These are phyloP conservation scores for Montifringilla adamsi DNA, from an alignment of 2,113 vertebrate genomes.

Conservation along the genomic window DNA sequence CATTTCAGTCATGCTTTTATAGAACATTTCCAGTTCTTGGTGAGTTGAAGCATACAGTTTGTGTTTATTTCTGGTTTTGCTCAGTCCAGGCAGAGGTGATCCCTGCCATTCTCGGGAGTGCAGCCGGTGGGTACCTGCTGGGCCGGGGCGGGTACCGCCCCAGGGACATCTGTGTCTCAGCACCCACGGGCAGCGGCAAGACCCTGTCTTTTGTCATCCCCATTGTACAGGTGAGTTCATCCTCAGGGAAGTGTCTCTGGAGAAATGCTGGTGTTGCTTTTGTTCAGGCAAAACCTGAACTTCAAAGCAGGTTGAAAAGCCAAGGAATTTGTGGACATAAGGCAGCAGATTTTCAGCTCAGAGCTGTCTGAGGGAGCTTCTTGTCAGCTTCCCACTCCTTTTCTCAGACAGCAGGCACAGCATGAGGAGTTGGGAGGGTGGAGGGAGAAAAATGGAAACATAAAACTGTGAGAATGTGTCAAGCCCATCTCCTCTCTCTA, in stretches of 20 bases:
- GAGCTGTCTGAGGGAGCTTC: not conserved
- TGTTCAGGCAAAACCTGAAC: not conserved
- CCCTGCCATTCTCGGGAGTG: constrained; percentile 83
- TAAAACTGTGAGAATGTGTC: not conserved
- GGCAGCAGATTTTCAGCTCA: not conserved
- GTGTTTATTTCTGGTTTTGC: not conserved
- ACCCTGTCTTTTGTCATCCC: constrained; percentile 92
- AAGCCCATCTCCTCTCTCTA: not conserved
- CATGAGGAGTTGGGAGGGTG: not conserved
- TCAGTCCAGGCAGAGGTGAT: constrained; percentile 92
- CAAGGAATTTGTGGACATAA: not conserved
- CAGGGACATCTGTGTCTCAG: constrained; percentile 90
- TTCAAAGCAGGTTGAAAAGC: not conserved
- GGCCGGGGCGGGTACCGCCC: constrained; percentile 85
- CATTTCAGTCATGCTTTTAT: not conserved
- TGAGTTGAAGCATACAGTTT: not conserved
- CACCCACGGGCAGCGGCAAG: constrained; percentile 96
- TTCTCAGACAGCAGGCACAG: not conserved
- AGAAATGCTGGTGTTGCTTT: not conserved
- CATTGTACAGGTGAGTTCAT: constrained; percentile 83
- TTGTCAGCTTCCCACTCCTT: not conserved
- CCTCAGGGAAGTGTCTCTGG: fast-evolving
- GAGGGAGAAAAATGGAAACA: not conserved
- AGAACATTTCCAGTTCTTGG: not conserved
- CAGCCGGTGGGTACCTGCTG: constrained; percentile 74